Evolutionary conservation across 1,140 invertebrate genomes (phyloP), one percentile per base, ranked within the genome.

Genomic region (Drosophila subobscura): DNA sequence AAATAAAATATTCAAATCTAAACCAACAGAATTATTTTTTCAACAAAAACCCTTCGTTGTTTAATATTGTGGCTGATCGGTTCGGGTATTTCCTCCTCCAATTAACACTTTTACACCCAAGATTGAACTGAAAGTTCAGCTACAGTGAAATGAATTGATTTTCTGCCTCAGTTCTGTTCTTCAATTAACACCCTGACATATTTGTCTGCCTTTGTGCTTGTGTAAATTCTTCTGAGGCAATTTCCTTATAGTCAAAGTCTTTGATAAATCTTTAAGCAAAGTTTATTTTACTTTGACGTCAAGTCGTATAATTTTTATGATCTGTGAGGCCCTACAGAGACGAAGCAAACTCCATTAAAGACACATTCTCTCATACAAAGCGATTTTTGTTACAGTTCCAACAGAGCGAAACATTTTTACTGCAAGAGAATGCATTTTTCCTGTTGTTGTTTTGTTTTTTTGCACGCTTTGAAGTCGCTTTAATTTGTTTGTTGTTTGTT

Each of bases 221-320:
- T 16, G 25, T 37, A 29, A 66, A 45, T 52, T 66, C 25, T 8
- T 14, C 16, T 61, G 7, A 37, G 14, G 8, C 10, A 22, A 27
- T 58, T 47, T 37, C 45, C 20, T 29, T 4, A n/a, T 46, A 23
- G 29, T 47, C 44, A 68, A 68, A 47, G 65, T 6, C 65, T 41
- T 67, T 47, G n/a, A 56, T 8, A 68, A 41, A 45, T 45, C 22
- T 61, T 45, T 27, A 33, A 14, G 3, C 41, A 68, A 56, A 41
- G 23, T 75, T 57, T 60, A 27, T 72, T 80, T 76, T 50, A 41
- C 52, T 79, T 75, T 72, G 56, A 37, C 57, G 61, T 72, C 37
- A 80, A 72, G 74, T 51, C 45, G 54, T 80, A 71, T 72, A 80
- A 72, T 47, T 77, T 80, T 80, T 77, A 80, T 58, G 72, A 59